Evolutionary conservation across 2,113 vertebrate species (phyloP), one percentile per base, ranked within the genome.

Genomic region (Tamias sibiricus): DNA sequence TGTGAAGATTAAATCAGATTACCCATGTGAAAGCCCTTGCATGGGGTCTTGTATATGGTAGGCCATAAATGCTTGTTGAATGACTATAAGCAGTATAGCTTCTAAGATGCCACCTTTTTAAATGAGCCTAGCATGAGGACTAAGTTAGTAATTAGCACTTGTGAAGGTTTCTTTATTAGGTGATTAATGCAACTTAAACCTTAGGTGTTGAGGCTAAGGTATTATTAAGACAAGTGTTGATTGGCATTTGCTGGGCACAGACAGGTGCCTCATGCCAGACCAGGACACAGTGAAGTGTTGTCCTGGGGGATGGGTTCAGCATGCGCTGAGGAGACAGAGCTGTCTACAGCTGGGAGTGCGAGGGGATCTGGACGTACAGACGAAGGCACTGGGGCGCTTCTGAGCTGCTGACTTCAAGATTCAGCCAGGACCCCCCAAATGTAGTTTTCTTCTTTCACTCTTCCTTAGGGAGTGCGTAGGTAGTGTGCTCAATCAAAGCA

Each of bases 81-180:
- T 97, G 96, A 95, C 90, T 97, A 20, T 74, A 80, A 49, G 72
- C 72, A 77, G 66, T 59, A 30, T 20, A 95, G 96, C 97, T 93
- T 96, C 84, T 87, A 77, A 92, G 97, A 64, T 92, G 90, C 66
- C 95, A 95, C 66, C 62, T 97, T 91, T 96, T 96, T 89, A 91
- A 95, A 89, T 93, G 87, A 80, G 40, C 40, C 76, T 90, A 76
- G 13, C 49, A 90, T 44, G 72, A 90, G 87, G 89, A 87, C 52
- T 13, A 93, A 75, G 90, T 94, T 96, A 95, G 71, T 97, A 96
- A 98, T 98, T 97, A 96, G 80, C 83, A 90, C 91, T 84, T 96
- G 93, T 95, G 79, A 95, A 96, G 96, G 66, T 95, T 96, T 97
- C 87, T 97, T 98, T 98, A 98, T 97, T 97, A 95, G 91, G 86